phyloP scores from a whole-genome alignment of 2,797 vertebrate genomes.

The Rhynchonycteris naso region DNA sequence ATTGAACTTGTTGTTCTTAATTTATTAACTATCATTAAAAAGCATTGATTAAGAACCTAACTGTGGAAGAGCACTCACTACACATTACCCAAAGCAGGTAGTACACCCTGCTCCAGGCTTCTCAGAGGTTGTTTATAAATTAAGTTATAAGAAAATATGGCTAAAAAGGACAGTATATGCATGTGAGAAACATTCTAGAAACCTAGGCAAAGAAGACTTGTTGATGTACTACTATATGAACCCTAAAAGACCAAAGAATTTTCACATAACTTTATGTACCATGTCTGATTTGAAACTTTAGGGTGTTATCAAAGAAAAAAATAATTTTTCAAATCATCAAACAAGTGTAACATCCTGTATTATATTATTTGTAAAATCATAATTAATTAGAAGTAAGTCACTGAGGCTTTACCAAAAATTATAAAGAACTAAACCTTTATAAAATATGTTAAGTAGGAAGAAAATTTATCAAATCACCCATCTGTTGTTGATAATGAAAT shows the following conservation, averaged over 20 bases:
- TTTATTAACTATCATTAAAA: neutral
- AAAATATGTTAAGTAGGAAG: constrained; percentile 50
- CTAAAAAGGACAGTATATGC: neutral
- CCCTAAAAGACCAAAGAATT: constrained; percentile 41
- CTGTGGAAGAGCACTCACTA: neutral
- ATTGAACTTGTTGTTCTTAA: neutral
- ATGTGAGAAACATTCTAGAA: constrained; percentile 71
- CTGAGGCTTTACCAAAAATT: neutral
- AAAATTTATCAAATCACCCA: constrained; percentile 46
- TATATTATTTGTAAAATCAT: constrained; percentile 67
- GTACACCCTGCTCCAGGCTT: neutral
- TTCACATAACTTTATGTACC: constrained; percentile 8
- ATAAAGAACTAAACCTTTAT: constrained; percentile 3
- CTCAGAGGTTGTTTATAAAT: neutral
- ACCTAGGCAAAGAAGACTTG: constrained; percentile 29
- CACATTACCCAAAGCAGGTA: neutral
- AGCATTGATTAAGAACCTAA: neutral
- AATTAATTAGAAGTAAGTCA: constrained; percentile 64
- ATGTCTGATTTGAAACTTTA: constrained; percentile 59
- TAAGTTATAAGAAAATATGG: constrained; percentile 9
- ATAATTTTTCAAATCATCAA: constrained; percentile 62
- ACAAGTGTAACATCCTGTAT: constrained; percentile 40
- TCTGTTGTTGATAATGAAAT: constrained; percentile 78
- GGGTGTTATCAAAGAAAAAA: constrained; percentile 56
- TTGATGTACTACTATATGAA: neutral